phyloP scores from a whole-genome alignment of 2,888 invertebrate species.

The Chrysodeixis includens region DNA sequence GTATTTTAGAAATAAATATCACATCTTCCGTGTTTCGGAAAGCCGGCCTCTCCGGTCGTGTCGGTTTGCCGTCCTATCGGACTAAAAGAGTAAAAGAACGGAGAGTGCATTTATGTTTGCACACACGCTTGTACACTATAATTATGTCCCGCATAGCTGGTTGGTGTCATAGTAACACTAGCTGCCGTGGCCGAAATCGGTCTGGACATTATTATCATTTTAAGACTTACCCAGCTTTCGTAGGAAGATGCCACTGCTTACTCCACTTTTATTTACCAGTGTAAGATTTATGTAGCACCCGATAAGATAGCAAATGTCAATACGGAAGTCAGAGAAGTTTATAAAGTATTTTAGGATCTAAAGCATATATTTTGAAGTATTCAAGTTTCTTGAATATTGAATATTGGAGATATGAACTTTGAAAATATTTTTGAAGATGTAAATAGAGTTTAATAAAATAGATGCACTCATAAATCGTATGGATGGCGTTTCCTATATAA shows the following conservation, averaged over 20 bases:
- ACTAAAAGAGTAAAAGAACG: no score
- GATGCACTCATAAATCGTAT: neutral
- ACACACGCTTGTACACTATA: no score
- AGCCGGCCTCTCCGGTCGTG: no score
- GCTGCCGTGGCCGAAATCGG: no score
- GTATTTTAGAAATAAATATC: no score
- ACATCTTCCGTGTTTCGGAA: no score
- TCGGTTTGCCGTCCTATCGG: no score
- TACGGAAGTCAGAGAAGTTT: neutral
- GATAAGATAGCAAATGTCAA: constrained; percentile 6
- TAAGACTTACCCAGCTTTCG: neutral
- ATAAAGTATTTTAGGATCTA: neutral
- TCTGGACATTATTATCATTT: no score
- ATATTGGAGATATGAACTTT: neutral
- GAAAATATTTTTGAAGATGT: neutral
- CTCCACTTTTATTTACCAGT: constrained; percentile 8
- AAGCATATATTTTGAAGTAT: neutral
- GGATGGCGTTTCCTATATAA: neutral
- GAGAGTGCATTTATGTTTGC: no score
- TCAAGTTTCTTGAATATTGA: neutral
- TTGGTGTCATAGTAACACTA: no score
- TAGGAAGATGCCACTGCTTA: neutral
- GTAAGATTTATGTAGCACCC: constrained; percentile 5
- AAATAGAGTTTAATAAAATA: neutral
- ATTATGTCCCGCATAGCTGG: no score